These are phyloP conservation scores for Malacoraja senta DNA, from an alignment of 2,797 vertebrate genomes.

Conservation along the genomic window DNA sequence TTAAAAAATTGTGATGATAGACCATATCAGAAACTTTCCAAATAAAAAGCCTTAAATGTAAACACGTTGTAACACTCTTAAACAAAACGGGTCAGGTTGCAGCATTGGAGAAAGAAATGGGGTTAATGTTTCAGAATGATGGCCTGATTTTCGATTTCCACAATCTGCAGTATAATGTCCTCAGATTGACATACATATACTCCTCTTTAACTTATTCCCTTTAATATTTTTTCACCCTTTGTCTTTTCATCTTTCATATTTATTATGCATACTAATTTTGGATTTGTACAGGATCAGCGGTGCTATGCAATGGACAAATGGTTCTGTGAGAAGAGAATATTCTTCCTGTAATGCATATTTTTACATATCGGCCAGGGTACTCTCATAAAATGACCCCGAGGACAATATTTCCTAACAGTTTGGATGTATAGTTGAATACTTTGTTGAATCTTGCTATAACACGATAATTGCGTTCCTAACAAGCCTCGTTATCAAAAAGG, in stretches of 20 bases:
- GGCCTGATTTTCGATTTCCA: no score
- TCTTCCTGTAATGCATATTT: neutral
- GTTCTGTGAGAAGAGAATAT: neutral
- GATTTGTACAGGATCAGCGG: neutral
- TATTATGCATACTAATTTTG: neutral
- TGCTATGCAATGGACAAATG: neutral
- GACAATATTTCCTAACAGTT: neutral
- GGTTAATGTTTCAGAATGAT: no score
- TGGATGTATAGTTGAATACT: neutral
- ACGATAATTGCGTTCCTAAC: no score
- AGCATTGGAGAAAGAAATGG: no score
- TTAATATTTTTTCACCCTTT: neutral
- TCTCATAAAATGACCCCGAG: neutral
- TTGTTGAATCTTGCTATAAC: neutral
- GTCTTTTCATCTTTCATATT: neutral
- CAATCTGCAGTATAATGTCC: no score
- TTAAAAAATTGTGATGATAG: no score
- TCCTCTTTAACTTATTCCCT: neutral
- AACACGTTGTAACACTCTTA: neutral
- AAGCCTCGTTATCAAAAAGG: no score
- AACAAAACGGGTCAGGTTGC: no score
- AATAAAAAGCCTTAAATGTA: neutral
- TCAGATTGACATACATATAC: no score
- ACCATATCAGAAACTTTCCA: neutral
- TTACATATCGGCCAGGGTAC: neutral